Evolutionary conservation across 2,113 vertebrate species (phyloP).

Genomic region (Caretta caretta): DNA sequence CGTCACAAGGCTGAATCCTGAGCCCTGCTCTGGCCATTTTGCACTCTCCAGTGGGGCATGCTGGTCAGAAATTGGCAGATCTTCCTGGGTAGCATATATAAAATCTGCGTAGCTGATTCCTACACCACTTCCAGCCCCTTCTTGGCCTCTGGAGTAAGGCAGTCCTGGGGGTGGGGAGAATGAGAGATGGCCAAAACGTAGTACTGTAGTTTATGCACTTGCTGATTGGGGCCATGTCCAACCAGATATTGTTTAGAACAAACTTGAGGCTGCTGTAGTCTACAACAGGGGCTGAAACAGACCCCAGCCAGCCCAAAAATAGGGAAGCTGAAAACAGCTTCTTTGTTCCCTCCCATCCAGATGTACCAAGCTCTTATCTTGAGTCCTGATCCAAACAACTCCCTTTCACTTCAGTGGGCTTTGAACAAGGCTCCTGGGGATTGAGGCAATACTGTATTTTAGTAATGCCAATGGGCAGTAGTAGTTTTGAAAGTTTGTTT

Average conservation of each 20-base stretch:
- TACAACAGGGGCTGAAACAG: background rate
- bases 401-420: background rate
- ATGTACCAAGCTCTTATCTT: background rate
- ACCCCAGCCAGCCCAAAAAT: background rate
- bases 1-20: background rate
- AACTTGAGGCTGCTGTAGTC: background rate
- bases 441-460: background rate
- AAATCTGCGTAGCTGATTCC: background rate
- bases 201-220: fast-evolving
- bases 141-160: background rate
- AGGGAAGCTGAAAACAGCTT: background rate
- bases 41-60: background rate
- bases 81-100: fast-evolving
- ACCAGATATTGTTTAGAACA: background rate
- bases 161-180: fast-evolving
- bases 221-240: fast-evolving
- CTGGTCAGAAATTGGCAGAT: fast-evolving
- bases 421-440: background rate
- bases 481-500: background rate
- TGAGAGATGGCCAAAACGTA: fast-evolving
- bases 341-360: background rate
- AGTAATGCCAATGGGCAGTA: background rate
- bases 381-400: background rate
- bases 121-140: background rate
- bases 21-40: background rate